phyloP scores from a whole-genome alignment of 2,113 vertebrate genomes.

The Antechinus stuartii region DNA sequence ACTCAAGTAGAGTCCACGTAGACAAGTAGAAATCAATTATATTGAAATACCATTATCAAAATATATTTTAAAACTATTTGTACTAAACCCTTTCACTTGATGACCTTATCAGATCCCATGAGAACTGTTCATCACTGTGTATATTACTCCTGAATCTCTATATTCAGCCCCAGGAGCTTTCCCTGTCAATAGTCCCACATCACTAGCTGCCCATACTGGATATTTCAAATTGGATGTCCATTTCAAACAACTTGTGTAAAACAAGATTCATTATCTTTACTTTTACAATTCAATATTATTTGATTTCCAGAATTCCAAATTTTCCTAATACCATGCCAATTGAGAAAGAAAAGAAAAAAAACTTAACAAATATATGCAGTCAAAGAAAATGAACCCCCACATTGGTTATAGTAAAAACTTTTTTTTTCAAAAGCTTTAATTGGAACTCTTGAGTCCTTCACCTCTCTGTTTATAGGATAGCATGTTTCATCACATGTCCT shows the following conservation, averaged over 20 bases:
- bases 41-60: neutral
- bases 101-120: neutral
- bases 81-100: neutral
- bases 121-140: neutral
- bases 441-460: neutral
- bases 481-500: neutral
- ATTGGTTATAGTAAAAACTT: neutral
- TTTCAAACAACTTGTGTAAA: neutral
- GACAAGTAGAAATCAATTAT: neutral
- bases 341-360: neutral
- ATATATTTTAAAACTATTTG: neutral
- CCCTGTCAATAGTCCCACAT: neutral
- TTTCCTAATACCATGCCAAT: neutral
- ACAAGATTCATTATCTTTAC: neutral
- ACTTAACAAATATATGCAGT: neutral
- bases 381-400: neutral
- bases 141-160: neutral
- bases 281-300: neutral
- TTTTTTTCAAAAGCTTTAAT: no score
- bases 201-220: neutral
- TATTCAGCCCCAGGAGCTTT: neutral
- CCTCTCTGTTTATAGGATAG: neutral
- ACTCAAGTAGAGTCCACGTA: neutral
- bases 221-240: neutral
- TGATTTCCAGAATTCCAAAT: neutral